Evolutionary conservation across 2,113 vertebrate genomes (phyloP), one percentile per base, ranked within the genome.

Genomic region (Nothocercus julius): DNA sequence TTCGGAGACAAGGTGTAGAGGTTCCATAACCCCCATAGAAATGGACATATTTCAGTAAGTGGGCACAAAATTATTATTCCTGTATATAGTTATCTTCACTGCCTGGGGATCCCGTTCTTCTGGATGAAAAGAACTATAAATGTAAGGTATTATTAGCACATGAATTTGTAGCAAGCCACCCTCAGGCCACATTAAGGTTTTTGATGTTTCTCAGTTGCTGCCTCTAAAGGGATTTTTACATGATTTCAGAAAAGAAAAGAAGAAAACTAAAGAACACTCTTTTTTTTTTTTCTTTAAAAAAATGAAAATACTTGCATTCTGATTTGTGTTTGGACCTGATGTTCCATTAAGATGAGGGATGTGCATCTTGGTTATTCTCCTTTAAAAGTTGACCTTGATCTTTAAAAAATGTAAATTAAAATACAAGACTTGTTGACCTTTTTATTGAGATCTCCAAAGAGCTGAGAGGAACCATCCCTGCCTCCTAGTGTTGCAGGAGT

Each of bases 111-210:
- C 53, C 34, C 76, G 69, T 49, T 91, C 81, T 82, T 86, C 58
- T 73, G 90, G 81, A 78, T 94, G 59, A 90, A 87, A 92, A 92
- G 75, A 93, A 59, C 53, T 93, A 54, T 83, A 94, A 93, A 89
- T 92, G 59, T 91, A 79, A 93, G 64, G 85, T 94, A 87, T 92
- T 91, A 92, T 87, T 90, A 95, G 72, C 82, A 84, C 89, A 83
- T 24, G n/a, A 68, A 92, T 95, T 95, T 96, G 89, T 96, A 96
- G 93, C 80, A 81, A 96, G 89, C 87, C 72, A 91, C 91, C 95
- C 95, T 96, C 75, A 95, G 95, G 94, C 92, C 89, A 85, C 89
- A 92, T 93, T 94, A 95, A 68, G 61, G 8, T 85, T 96, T 96
- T 94, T 96, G 91, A 96, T 96, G 96, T 92, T 97, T 87, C 89